Evolutionary conservation across 2,888 invertebrate genomes (phyloP), one percentile per base, ranked within the genome.

Genomic region (Archaeoteleia sp.): DNA sequence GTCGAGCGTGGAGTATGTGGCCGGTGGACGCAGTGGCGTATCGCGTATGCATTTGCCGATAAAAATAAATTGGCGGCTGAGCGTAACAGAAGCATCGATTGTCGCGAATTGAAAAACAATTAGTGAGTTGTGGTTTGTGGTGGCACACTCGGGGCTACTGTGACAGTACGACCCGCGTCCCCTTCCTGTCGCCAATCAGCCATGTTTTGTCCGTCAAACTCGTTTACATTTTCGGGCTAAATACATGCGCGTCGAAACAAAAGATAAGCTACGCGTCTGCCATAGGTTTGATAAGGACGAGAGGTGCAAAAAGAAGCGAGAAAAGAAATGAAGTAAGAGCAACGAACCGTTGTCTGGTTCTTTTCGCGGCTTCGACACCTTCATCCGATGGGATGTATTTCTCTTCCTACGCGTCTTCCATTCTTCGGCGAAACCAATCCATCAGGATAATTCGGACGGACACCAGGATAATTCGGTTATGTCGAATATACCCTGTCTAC

Each of bases 81-180:
- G 65, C 53, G 70, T 55, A 58, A 34, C 35, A 7, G 71, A 62
- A 65, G 72, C 75, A 78, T 76, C 73, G 80, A 79, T 79, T 79
- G 78, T 76, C 74, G 71, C 74, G 76, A 81, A 82, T 81, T 78
- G 80, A 82, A 82, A 81, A 82, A 81, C 81, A 82, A 82, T 82
- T 82, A 82, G 80, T 75, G 78, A 80, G 78, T 79, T 79, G 78
- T 68, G 78, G 78, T 75, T 75, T 71, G 72, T 70, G 61, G 65
- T 70, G 67, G 13, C 14, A 8, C 29, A 9, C 29, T 9, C 29
- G 7, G n/a, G 4, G 8, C 29, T 29, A 1, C 29, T 9, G 20
- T 20, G 2, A 2, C 29, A 8, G 4, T 7, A 8, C 29, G 8
- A 29, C 7, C 13, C 35, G 35, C 1, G 12, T 8, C 13, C 10